phyloP scores from a whole-genome alignment of 2,113 vertebrate species.

The Picathartes gymnocephalus region DNA sequence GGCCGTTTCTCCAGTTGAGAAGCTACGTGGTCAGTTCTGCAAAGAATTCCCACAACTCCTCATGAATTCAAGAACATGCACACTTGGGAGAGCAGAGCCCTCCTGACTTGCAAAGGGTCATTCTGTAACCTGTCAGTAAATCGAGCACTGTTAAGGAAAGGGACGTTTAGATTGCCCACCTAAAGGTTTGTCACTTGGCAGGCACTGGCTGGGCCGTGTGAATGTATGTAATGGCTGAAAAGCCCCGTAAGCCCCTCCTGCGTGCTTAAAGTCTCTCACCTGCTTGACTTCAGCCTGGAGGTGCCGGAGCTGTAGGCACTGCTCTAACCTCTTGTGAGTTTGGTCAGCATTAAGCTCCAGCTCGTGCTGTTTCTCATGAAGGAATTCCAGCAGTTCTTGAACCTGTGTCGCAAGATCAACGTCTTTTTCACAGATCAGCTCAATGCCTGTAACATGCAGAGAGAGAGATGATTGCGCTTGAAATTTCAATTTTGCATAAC shows the following conservation, averaged over 20 bases:
- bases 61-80: not conserved
- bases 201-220: not conserved
- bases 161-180: not conserved
- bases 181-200: not conserved
- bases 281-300: constrained; percentile 97
- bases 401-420: constrained; percentile 96
- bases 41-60: not conserved
- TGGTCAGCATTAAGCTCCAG: constrained; percentile 91
- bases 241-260: not conserved
- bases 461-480: not conserved
- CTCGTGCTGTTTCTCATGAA: constrained; percentile 96
- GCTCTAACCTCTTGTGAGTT: constrained; percentile 90
- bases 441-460: constrained; percentile 81
- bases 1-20: not conserved
- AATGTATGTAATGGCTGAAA: not conserved
- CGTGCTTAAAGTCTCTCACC: constrained; percentile 72
- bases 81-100: not conserved
- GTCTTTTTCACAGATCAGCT: constrained; percentile 96
- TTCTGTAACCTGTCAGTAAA: not conserved
- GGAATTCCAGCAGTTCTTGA: constrained; percentile 95
- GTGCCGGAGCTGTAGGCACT: constrained; percentile 92
- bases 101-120: not conserved
- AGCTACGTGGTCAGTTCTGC: rapidly evolving
- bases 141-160: not conserved
- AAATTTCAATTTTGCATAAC: not conserved